Conservation (phyloP, 2,888 invertebrate species). For the Temnothorax unifasciatus region DNA sequence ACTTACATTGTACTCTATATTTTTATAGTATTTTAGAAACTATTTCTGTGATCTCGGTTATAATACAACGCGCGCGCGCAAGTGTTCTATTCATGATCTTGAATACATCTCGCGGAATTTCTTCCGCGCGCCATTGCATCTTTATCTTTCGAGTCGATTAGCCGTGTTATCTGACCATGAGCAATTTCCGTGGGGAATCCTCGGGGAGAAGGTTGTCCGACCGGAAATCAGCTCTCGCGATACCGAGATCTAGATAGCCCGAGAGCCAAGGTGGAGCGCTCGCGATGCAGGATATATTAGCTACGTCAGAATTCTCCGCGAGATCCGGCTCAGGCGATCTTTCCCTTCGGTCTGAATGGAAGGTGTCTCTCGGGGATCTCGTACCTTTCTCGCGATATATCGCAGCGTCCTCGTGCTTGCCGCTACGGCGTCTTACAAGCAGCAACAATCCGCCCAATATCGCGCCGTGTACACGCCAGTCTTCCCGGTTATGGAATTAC, state of each 20-base stretch:
- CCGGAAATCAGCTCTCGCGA: slow-evolving; percentile 70
- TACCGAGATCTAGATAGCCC: slow-evolving; percentile 68
- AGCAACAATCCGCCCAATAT: slow-evolving; percentile 52
- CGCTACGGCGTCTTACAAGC: slow-evolving; percentile 34
- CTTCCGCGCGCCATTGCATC: slow-evolving; percentile 33
- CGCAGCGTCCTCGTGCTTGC: slow-evolving; percentile 59
- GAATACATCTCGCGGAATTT: slow-evolving; percentile 16
- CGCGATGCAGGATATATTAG: slow-evolving; percentile 76
- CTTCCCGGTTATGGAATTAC: slow-evolving; percentile 23
- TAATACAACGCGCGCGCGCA: neutral
- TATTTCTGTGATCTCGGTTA: neutral
- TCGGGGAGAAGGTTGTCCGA: slow-evolving; percentile 65
- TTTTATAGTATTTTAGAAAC: neutral
- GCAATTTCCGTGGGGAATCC: slow-evolving; percentile 71
- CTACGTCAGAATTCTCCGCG: slow-evolving; percentile 68
- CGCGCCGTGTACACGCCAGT: slow-evolving; percentile 51
- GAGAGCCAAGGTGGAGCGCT: slow-evolving; percentile 62
- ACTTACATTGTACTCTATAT: neutral
- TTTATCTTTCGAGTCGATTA: slow-evolving; percentile 66
- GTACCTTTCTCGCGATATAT: slow-evolving; percentile 72
- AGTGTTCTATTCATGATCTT: neutral
- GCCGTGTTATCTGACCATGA: slow-evolving; percentile 64
- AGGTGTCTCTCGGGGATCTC: slow-evolving; percentile 73
- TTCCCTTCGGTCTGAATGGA: slow-evolving; percentile 66
- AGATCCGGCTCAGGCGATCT: slow-evolving; percentile 53